Evolutionary conservation across 2,113 vertebrate species (phyloP).

Genomic region (Cygnus buccinator): DNA sequence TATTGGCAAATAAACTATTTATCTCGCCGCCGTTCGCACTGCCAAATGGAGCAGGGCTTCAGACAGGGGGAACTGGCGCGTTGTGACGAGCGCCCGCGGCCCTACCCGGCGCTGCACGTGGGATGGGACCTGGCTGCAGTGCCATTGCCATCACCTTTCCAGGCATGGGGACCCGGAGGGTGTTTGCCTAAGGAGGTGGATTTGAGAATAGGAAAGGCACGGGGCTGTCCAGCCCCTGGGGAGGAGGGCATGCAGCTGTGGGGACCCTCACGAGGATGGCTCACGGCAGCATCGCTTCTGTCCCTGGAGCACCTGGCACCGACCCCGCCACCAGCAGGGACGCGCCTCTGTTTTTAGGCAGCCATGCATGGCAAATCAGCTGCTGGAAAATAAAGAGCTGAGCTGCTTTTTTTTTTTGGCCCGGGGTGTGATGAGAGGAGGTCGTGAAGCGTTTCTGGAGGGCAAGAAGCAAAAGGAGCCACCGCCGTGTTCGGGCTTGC

Average conservation of each 20-base stretch:
- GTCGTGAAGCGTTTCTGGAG: background rate
- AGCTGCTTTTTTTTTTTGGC: constrained; percentile 58
- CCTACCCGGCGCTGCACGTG: background rate
- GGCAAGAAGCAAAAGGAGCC: background rate
- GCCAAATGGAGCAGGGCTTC: background rate
- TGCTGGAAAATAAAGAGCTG: constrained; percentile 36
- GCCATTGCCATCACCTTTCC: background rate
- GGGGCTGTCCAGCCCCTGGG: background rate
- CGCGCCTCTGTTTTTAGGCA: constrained; percentile 25
- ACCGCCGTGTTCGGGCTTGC: accelerated
- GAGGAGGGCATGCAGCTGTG: background rate
- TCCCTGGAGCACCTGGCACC: background rate
- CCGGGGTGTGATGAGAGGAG: background rate
- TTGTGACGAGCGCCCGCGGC: accelerated
- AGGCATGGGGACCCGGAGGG: background rate
- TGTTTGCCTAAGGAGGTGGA: background rate
- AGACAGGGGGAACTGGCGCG: background rate
- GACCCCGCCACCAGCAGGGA: background rate
- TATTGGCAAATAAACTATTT: constrained; percentile 72
- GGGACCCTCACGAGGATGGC: background rate
- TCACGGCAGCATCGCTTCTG: accelerated
- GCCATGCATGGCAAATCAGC: constrained; percentile 38
- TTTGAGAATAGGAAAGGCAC: background rate
- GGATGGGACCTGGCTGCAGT: background rate
- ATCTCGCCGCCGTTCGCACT: background rate